Evolutionary conservation across 92 coral and sea anemone genomes (phyloP), one percentile per base, ranked within the genome.

Genomic region (Palythoa caribaeorum): DNA sequence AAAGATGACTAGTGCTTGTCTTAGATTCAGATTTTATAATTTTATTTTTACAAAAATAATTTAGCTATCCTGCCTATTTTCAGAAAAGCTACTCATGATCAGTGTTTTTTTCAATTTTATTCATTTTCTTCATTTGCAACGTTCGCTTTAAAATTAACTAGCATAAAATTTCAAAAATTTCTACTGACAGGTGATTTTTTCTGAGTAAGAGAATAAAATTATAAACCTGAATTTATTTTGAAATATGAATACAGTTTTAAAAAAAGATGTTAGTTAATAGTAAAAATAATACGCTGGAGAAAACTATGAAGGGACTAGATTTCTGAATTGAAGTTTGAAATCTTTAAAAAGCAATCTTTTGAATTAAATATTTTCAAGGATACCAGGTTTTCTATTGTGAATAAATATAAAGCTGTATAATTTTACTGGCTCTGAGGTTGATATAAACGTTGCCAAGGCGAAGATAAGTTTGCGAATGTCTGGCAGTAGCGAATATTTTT

Each of bases 341-440:
- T 65, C 66, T 14, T 35, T 12, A 66, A 47, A 80, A 65, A 40
- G 16, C 40, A 21, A 48, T 65, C 39, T 21, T 17, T 63, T 11
- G 44, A 81, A 65, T 20, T 11, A 20, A 40, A 28, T 35, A 35
- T 48, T 48, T 44, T 13, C 55, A 1, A 47, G 20, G 36, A 35
- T 2, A 28, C n/a, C 35, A 21, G 47, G 9, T 66, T 80, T 81
- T 65, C 57, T 81, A 37, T 81, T 65, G 73, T 81, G 86, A 65
- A 66, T 81, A 52, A 53, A 81, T 81, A 65, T 81, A 81, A 74
- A 66, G 40, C 74, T 66, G 86, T 81, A 81, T 81, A 80, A 28
- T 80, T 80, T 80, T 80, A 40, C 55, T 63, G 54, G 54, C 16
- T n/a, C 17, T 39, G 57, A 80, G 19, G 28, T 70, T 70, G 75